Percentiles rank a stretch among this genome's conserved stretches.
Conservation (phyloP, 2,888 invertebrate genomes). For the Hipparchia semele region DNA sequence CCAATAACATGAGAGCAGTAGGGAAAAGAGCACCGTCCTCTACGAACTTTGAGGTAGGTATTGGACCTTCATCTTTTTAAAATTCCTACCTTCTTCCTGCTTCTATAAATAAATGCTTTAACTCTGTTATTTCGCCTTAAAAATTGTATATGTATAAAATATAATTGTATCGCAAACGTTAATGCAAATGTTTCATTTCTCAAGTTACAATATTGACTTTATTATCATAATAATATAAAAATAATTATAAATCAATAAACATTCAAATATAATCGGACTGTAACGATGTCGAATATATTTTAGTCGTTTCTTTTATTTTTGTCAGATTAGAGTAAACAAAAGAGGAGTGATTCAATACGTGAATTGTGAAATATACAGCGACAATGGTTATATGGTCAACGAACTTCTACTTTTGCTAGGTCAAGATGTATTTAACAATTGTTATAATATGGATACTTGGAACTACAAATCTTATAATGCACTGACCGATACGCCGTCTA, state of each 20-base stretch:
- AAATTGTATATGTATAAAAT: neutral
- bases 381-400: constrained; percentile 74
- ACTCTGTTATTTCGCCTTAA: neutral
- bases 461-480: constrained; percentile 53
- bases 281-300: neutral
- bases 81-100: too few relatives aligned
- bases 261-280: neutral
- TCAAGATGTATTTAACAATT: constrained; percentile 48
- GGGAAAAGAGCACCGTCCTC: constrained; percentile 77
- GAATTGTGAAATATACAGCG: constrained; percentile 72
- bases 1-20: constrained; percentile 83
- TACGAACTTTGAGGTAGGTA: constrained; percentile 74
- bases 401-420: constrained; percentile 62
- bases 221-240: too few relatives aligned
- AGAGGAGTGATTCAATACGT: constrained; percentile 85
- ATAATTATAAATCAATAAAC: too few relatives aligned
- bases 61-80: neutral
- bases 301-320: neutral
- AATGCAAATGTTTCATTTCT: too few relatives aligned
- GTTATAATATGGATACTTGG: constrained; percentile 77
- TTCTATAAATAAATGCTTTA: neutral
- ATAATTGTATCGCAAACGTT: too few relatives aligned
- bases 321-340: constrained; percentile 55
- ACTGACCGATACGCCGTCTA: constrained; percentile 49
- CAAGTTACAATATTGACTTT: too few relatives aligned